These are phyloP conservation scores for Macropodus opercularis DNA, from an alignment of 2,797 vertebrate genomes.

Conservation along the genomic window DNA sequence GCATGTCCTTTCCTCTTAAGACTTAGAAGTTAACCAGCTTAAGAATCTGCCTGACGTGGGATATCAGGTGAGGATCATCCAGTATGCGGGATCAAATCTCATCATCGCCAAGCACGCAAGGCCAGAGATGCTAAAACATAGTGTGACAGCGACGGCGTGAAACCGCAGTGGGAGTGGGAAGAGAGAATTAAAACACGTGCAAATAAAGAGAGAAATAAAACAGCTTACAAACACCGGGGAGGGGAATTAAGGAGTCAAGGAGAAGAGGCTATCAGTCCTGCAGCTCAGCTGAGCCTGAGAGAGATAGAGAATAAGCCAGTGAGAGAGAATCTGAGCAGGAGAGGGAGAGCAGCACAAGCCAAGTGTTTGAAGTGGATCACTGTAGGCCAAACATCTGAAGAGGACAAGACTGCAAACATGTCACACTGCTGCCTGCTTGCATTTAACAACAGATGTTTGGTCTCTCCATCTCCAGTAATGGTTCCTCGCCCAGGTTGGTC, in stretches of 20 bases:
- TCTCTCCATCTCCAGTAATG: conserved; percentile 88
- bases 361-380: conserved; percentile 91
- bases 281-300: conserved; percentile 69
- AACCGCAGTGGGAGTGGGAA: conserved; percentile 3
- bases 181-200: conserved; percentile 15
- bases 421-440: conserved; percentile 89
- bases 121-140: conserved; percentile 62
- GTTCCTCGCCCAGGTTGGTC: conserved; percentile 88
- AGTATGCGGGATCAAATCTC: conserved; percentile 78
- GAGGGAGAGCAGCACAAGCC: conserved; percentile 76
- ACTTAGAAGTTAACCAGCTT: conserved; percentile 74
- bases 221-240: conserved; percentile 60
- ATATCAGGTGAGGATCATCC: conserved; percentile 75
- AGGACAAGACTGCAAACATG: conserved; percentile 94
- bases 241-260: conserved; percentile 84
- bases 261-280: conserved; percentile 85
- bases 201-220: conserved; percentile 27
- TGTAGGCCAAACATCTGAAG: conserved; percentile 90
- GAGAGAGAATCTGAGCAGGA: conserved; percentile 51
- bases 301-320: conserved; percentile 49
- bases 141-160: conserved; percentile 30
- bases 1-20: conserved; percentile 64
- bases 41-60: conserved; percentile 71
- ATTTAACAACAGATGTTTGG: conserved; percentile 97
- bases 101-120: conserved; percentile 82